phyloP scores from a whole-genome alignment of 2,113 vertebrate species.

The Rhea pennata region DNA sequence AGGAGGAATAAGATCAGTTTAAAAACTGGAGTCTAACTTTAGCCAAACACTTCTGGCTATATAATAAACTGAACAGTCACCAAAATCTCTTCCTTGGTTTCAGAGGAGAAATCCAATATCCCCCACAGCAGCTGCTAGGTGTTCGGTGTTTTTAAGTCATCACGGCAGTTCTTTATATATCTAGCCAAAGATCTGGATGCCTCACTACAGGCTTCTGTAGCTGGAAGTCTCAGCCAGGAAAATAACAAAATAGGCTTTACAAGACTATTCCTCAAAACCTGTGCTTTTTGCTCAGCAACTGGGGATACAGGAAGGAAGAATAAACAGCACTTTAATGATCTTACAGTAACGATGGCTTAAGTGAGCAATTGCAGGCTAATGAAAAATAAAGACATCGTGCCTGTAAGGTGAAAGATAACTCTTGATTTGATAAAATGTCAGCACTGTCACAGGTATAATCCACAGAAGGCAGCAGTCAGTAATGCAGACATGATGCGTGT shows the following conservation, averaged over 20 bases:
- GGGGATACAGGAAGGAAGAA: not conserved
- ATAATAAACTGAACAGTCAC: not conserved
- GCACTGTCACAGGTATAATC: not conserved
- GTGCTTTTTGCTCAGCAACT: not conserved
- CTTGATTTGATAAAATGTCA: not conserved
- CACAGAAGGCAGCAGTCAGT: not conserved
- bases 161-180: not conserved
- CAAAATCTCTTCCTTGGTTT: not conserved
- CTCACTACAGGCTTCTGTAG: not conserved
- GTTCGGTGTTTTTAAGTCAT: not conserved
- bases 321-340: not conserved
- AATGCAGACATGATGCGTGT: fast-evolving
- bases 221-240: not conserved
- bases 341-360: not conserved
- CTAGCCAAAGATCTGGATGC: not conserved
- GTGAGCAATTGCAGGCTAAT: not conserved
- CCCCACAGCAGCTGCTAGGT: not conserved
- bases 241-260: not conserved
- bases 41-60: not conserved
- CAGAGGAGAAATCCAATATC: not conserved
- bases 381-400: fast-evolving
- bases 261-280: not conserved
- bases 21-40: not conserved
- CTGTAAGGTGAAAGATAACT: not conserved
- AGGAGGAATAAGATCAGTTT: not conserved